phyloP scores from a whole-genome alignment of 53 echinoderm and acorn worm species.

The Henricia sp. region DNA sequence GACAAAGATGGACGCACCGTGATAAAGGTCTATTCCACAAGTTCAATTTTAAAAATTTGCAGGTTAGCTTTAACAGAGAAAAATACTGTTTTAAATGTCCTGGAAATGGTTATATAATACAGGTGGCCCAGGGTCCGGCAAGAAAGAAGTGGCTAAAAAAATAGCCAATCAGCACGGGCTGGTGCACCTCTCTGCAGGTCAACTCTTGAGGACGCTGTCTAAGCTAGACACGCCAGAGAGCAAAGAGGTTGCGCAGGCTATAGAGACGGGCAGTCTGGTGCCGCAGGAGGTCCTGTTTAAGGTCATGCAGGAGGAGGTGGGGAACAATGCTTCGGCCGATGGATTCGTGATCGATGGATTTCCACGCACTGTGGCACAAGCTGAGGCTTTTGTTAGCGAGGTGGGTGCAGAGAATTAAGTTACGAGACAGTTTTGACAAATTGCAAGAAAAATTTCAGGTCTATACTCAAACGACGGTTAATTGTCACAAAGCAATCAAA shows the following conservation, averaged over 20 bases:
- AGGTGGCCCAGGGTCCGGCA: constrained; percentile 85
- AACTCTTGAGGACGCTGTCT: constrained; percentile 62
- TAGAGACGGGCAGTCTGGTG: constrained; percentile 62
- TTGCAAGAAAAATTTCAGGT: too few relatives aligned
- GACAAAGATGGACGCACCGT: too few relatives aligned
- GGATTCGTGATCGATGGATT: constrained; percentile 81
- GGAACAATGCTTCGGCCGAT: constrained; percentile 33
- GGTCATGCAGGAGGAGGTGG: constrained; percentile 45
- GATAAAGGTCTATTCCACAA: too few relatives aligned
- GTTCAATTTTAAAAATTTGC: too few relatives aligned
- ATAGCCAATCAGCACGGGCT: constrained; percentile 56
- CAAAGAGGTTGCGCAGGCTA: constrained; percentile 43
- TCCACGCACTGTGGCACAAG: constrained; percentile 71
- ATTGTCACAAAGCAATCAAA: too few relatives aligned
- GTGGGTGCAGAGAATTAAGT: too few relatives aligned
- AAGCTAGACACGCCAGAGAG: constrained; percentile 55
- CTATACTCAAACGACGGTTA: too few relatives aligned
- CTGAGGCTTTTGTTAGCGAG: constrained; percentile 63
- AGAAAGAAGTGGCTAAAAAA: constrained; percentile 76
- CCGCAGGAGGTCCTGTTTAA: constrained; percentile 43
- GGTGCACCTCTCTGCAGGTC: constrained; percentile 73
- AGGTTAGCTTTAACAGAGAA: too few relatives aligned
- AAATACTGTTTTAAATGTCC: too few relatives aligned
- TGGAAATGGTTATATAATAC: too few relatives aligned
- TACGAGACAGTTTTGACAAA: too few relatives aligned